Evolutionary conservation across 2,888 invertebrate genomes (phyloP).

Genomic region (Lordiphosa fenestrarum): DNA sequence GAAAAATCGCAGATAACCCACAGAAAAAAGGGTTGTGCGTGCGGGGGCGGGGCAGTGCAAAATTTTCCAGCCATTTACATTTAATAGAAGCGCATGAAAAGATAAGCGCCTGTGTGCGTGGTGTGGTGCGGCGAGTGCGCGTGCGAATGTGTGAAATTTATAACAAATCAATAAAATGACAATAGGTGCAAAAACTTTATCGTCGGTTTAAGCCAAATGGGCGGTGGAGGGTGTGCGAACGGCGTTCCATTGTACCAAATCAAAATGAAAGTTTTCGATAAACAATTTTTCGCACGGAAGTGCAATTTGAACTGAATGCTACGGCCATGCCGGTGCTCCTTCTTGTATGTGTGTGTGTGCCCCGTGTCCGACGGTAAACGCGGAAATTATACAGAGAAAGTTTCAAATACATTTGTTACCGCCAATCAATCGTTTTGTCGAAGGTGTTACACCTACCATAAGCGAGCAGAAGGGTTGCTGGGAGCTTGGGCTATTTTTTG

Average conservation of each 20-base stretch:
- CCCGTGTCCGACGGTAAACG: conserved; percentile 41
- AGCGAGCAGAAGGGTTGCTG: neutral
- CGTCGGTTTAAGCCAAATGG: conserved; percentile 26
- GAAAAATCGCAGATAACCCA: conserved; percentile 59
- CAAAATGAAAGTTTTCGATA: conserved; percentile 62
- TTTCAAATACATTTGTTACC: conserved; percentile 71
- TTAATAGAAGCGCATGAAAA: conserved; percentile 60
- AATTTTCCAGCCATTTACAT: conserved; percentile 69
- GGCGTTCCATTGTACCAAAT: conserved; percentile 50
- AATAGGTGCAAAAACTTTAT: conserved; percentile 69
- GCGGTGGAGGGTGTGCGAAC: conserved; percentile 22
- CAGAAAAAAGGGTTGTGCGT: conserved; percentile 48
- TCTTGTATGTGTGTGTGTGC: conserved; percentile 12
- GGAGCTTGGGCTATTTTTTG: conserved; percentile 8
- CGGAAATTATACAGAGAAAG: conserved; percentile 69
- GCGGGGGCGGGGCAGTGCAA: conserved; percentile 48
- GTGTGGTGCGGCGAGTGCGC: conserved; percentile 21
- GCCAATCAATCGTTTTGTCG: conserved; percentile 58
- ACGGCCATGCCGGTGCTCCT: conserved; percentile 43
- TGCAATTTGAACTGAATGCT: conserved; percentile 71
- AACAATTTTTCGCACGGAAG: conserved; percentile 75
- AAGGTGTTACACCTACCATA: conserved; percentile 18
- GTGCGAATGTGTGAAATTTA: conserved; percentile 57
- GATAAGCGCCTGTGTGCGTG: conserved; percentile 46
- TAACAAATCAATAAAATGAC: conserved; percentile 73